phyloP scores from a whole-genome alignment of 1,140 invertebrate species.

The Stenopsyche tienmushanensis region DNA sequence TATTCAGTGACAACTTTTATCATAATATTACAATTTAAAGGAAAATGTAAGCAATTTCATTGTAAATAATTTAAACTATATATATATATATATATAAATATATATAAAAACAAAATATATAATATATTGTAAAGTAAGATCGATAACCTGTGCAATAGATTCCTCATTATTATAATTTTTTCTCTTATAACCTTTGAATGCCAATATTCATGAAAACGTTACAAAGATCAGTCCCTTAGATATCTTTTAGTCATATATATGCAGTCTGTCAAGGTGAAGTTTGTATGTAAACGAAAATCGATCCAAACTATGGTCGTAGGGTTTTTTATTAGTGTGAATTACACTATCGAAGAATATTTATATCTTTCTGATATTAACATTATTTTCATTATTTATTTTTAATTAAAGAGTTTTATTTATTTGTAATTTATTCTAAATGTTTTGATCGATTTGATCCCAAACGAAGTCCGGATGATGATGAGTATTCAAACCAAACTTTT shows the following conservation, averaged over 20 bases:
- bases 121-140: neutral
- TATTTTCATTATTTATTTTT: too few relatives aligned
- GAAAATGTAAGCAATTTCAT: conserved; percentile 1
- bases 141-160: neutral
- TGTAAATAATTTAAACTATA: neutral
- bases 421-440: too few relatives aligned
- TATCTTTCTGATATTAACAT: too few relatives aligned
- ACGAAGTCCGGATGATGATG: too few relatives aligned
- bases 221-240: neutral
- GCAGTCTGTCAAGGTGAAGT: neutral
- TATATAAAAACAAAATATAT: neutral
- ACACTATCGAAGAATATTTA: neutral
- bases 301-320: neutral
- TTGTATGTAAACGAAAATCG: neutral
- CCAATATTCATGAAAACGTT: neutral
- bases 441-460: too few relatives aligned
- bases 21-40: neutral
- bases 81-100: neutral
- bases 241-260: neutral
- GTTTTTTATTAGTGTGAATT: neutral
- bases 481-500: too few relatives aligned
- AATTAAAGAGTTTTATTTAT: too few relatives aligned
- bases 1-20: neutral
- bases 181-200: too few relatives aligned
- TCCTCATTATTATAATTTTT: too few relatives aligned